Conservation (phyloP, 2,797 vertebrate species). For the Sebastes miniatus region DNA sequence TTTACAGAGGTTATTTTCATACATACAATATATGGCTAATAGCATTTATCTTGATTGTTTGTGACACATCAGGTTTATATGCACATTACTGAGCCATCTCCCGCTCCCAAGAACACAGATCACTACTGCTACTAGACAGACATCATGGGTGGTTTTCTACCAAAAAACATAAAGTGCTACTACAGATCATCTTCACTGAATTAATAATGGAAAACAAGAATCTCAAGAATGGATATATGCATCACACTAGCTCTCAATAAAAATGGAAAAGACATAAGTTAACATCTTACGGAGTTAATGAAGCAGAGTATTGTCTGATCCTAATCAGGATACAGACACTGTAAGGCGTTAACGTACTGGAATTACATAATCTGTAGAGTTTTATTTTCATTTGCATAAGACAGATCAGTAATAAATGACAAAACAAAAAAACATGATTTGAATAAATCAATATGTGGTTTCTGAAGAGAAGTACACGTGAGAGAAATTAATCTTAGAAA, state of each 20-base stretch:
- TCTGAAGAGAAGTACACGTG: not conserved
- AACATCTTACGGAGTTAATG: conserved; percentile 3
- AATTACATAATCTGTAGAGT: not conserved
- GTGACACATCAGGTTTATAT: conserved; percentile 19
- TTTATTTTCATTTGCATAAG: conserved; percentile 22
- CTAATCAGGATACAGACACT: not conserved
- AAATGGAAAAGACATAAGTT: conserved; percentile 7
- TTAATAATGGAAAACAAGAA: conserved; percentile 8
- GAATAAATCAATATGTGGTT: not conserved
- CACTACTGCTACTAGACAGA: not conserved
- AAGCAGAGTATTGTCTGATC: not conserved
- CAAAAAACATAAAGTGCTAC: conserved; percentile 66
- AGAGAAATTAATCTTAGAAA: not conserved
- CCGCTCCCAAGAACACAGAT: not conserved
- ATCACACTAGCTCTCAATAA: not conserved
- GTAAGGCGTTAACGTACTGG: not conserved
- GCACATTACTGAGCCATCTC: not conserved
- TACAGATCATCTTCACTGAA: conserved; percentile 18
- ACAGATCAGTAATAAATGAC: conserved; percentile 11
- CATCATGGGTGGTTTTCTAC: conserved; percentile 20
- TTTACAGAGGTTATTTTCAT: conserved; percentile 44
- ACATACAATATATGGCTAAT: conserved; percentile 18
- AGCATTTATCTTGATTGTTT: conserved; percentile 23
- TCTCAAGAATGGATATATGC: not conserved
- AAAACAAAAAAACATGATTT: not conserved